Evolutionary conservation across 2,113 vertebrate genomes (phyloP), one percentile per base, ranked within the genome.

Genomic region (Hyperoodon ampullatus): DNA sequence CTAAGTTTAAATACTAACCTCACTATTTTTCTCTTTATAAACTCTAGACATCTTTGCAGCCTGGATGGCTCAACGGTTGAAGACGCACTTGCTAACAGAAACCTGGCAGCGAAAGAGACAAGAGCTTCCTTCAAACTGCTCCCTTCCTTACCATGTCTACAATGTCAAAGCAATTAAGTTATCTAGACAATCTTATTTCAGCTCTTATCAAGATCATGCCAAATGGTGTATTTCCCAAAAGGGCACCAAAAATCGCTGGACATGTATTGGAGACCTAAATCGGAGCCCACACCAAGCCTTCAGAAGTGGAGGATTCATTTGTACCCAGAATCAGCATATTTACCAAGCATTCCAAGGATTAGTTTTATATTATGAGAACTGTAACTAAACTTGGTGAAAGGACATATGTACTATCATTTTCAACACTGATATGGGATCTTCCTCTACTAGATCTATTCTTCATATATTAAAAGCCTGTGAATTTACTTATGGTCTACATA

Each of bases 261-360:
- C 98, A 15, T 99, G 99, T 84, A 98, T 99, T 15, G 99, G 99
- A 93, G 99, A 99, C 91, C 96, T 99, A 96, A 99, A 99, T 97
- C 98, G 99, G 23, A 98, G 99, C 91, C 97, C 86, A 0, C 75
- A 98, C 39, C 99, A 99, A 96, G 98, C 98, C 66, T 99, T 98
- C 98, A 99, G 99, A 96, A 99, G 99, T 13, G 99, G 99, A 55
- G 99, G 99, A 2, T 99, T 99, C 90, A 88, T 99, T 90, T 99
- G 99, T 86, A 99, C 99, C 8, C 98, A 98, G 95, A 99, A 99
- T 3, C 84, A 98, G 2, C 33, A 98, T 42, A 99, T 99, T 96
- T 99, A 99, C 98, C 98, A 97, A 66, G 99, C 99, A 89, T 99
- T 99, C 98, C 98, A 98, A 88, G 88, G 97, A 44, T 86, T 98